Percentiles rank a stretch among this genome's conserved stretches.
These are phyloP conservation scores for Myiozetetes cayanensis DNA, from an alignment of 2,113 vertebrate genomes.

Conservation along the genomic window DNA sequence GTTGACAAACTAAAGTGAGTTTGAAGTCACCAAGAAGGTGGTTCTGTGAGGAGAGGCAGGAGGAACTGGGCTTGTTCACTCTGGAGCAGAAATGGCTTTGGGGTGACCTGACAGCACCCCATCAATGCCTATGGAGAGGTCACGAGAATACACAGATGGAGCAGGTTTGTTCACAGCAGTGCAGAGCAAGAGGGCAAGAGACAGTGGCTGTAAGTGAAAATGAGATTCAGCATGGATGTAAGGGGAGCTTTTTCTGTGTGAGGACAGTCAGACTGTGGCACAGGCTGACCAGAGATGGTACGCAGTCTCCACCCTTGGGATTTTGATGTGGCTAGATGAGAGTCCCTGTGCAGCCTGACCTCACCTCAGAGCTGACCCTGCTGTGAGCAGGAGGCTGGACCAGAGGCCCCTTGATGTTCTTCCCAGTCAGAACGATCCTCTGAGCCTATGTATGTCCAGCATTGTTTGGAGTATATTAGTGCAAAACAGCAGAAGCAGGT, in stretches of 20 bases:
- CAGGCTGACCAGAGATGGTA: background rate
- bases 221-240: background rate
- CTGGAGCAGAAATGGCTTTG: background rate
- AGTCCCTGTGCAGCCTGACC: background rate
- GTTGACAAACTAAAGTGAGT: background rate
- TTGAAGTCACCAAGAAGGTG: background rate
- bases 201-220: fast-evolving
- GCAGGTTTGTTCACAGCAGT: background rate
- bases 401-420: background rate
- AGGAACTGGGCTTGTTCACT: background rate
- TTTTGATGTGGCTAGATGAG: background rate
- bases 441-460: background rate
- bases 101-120: background rate
- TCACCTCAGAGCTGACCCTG: background rate
- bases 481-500: background rate
- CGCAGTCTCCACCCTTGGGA: background rate
- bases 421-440: background rate
- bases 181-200: background rate
- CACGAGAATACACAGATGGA: background rate
- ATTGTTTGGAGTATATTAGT: background rate
- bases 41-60: background rate
- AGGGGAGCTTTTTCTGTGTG: background rate
- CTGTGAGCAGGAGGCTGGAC: background rate
- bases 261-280: background rate
- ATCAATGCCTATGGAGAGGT: background rate